A percentile compares a stretch with the other conserved stretches of the same genome.
Conservation (phyloP, 2,113 vertebrate genomes). For the Pleuronectes platessa region DNA sequence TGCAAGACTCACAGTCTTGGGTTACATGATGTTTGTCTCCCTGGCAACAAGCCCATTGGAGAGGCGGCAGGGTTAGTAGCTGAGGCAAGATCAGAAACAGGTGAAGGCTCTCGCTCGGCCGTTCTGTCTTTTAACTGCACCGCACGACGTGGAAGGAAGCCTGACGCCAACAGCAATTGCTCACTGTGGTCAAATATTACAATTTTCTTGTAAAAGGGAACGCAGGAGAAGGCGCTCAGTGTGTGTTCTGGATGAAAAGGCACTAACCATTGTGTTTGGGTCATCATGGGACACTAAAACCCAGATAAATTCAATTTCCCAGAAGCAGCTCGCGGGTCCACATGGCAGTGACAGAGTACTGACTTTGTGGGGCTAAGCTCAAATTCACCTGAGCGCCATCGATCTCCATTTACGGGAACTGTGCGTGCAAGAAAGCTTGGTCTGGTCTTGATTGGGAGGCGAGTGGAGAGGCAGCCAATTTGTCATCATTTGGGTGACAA, state of each 20-base stretch:
- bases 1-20: constrained; percentile 52
- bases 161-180: constrained; percentile 13
- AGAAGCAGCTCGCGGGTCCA: constrained; percentile 3
- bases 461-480: constrained; percentile 61
- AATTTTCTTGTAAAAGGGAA: constrained; percentile 33
- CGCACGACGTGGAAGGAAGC: constrained; percentile 1
- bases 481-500: constrained; percentile 80
- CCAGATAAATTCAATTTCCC: constrained; percentile 3
- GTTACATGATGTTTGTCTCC: constrained; percentile 61
- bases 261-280: not conserved
- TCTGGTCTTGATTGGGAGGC: constrained; percentile 74
- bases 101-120: constrained; percentile 52
- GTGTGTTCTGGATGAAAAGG: constrained; percentile 1
- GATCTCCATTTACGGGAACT: constrained; percentile 61
- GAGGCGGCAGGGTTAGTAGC: constrained; percentile 32
- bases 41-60: constrained; percentile 62
- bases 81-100: constrained; percentile 70
- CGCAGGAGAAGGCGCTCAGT: not conserved
- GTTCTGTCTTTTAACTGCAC: constrained; percentile 12
- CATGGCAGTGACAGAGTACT: constrained; percentile 30
- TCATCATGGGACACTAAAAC: constrained; percentile 1
- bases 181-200: constrained; percentile 22
- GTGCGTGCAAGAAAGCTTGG: constrained; percentile 45
- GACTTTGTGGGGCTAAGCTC: constrained; percentile 39
- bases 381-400: constrained; percentile 63